phyloP scores from a whole-genome alignment of 2,888 invertebrate genomes.

The Cantharis nigra region DNA sequence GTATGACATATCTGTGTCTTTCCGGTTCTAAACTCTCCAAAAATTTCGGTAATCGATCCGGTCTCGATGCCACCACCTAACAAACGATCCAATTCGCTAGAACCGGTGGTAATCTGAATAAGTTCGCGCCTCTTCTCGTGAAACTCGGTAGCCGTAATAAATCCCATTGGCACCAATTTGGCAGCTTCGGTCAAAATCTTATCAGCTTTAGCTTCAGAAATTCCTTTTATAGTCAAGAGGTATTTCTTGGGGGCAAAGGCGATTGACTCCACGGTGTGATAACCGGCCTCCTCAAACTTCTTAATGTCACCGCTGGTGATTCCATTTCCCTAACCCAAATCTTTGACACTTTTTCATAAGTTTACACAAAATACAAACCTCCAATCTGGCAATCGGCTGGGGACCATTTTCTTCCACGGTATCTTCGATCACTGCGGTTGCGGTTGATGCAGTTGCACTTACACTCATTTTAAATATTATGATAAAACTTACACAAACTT shows the following conservation, averaged over 20 bases:
- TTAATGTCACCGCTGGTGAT: slow-evolving; percentile 90
- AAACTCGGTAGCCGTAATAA: slow-evolving; percentile 95
- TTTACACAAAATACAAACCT: slow-evolving; percentile 59
- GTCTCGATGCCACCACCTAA: slow-evolving; percentile 97
- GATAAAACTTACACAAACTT: not conserved
- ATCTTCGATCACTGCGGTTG: slow-evolving; percentile 57
- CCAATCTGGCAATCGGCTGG: slow-evolving; percentile 70
- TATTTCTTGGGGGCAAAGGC: slow-evolving; percentile 94
- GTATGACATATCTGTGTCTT: slow-evolving; percentile 98
- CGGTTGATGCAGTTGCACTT: slow-evolving; percentile 58
- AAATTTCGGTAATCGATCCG: slow-evolving; percentile 97
- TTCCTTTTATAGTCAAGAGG: slow-evolving; percentile 87
- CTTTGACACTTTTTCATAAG: slow-evolving; percentile 17
- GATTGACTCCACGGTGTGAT: slow-evolving; percentile 92
- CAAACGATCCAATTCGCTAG: slow-evolving; percentile 89
- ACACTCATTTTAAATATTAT: slow-evolving; percentile 39
- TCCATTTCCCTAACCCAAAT: slow-evolving; percentile 76
- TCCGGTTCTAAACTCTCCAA: slow-evolving; percentile 97
- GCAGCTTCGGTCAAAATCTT: slow-evolving; percentile 88
- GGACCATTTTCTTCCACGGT: slow-evolving; percentile 74
- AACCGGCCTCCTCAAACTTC: slow-evolving; percentile 91
- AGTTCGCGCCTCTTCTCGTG: slow-evolving; percentile 95
- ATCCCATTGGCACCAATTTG: slow-evolving; percentile 96
- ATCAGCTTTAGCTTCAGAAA: slow-evolving; percentile 97
- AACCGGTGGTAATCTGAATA: slow-evolving; percentile 93